phyloP scores from a whole-genome alignment of 1,140 invertebrate genomes.

The Drosophila saltans region DNA sequence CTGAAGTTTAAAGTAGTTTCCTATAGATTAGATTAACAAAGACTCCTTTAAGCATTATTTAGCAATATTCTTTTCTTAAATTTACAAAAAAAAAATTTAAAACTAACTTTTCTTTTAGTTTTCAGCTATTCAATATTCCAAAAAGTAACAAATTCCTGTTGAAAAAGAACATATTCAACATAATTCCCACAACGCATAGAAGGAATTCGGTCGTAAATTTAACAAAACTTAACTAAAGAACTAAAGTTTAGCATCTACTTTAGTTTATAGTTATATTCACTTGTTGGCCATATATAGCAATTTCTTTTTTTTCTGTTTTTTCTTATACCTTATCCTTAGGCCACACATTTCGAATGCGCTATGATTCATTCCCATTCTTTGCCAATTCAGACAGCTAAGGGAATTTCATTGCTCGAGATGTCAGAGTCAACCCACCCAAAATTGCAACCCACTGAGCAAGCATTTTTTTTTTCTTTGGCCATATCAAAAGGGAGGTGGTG shows the following conservation, averaged over 20 bases:
- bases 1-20: too few species aligned
- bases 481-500: constrained; percentile 11
- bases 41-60: too few species aligned
- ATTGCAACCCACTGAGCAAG: not conserved
- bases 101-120: too few species aligned
- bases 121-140: too few species aligned
- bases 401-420: constrained; percentile 36
- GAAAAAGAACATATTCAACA: constrained; percentile 5
- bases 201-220: not conserved
- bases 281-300: not conserved
- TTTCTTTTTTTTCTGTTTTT: not conserved
- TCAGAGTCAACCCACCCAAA: not conserved
- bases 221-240: not conserved
- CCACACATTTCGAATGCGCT: constrained; percentile 3
- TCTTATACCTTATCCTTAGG: not conserved
- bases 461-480: too few species aligned
- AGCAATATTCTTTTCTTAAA: too few species aligned
- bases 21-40: too few species aligned
- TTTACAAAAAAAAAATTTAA: too few species aligned
- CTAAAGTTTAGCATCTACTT: not conserved
- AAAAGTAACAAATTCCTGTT: not conserved
- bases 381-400: constrained; percentile 11
- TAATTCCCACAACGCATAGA: not conserved
- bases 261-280: constrained; percentile 6
- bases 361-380: constrained; percentile 10